A percentile compares a stretch with the other conserved stretches of the same genome.
phyloP scores from a whole-genome alignment of 2,888 invertebrate species.

The Tinea semifulvella region DNA sequence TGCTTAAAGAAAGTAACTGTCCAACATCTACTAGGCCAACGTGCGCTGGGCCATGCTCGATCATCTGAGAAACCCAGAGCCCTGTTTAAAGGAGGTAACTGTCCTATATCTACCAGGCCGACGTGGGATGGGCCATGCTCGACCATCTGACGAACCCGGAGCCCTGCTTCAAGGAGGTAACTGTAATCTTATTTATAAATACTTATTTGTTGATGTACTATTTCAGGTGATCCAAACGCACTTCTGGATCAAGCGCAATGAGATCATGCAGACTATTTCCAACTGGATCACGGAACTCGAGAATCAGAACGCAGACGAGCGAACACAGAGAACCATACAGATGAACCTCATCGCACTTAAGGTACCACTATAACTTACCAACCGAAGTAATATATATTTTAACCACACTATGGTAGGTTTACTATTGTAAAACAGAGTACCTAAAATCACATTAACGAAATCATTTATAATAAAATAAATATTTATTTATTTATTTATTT shows the following conservation, averaged over 20 bases:
- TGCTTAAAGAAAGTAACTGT: too few species aligned
- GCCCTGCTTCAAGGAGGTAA: slow-evolving; percentile 90
- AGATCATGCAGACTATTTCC: slow-evolving; percentile 89
- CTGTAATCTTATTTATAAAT: too few species aligned
- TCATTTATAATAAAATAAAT: too few species aligned
- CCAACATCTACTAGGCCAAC: slow-evolving; percentile 93
- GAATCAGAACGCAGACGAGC: slow-evolving; percentile 77
- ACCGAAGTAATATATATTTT: too few species aligned
- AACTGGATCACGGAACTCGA: slow-evolving; percentile 91
- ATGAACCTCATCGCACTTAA: slow-evolving; percentile 78
- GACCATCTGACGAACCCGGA: slow-evolving; percentile 91
- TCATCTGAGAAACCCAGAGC: slow-evolving; percentile 87
- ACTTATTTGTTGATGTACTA: slow-evolving; percentile 7
- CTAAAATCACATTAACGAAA: too few species aligned
- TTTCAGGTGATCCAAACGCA: slow-evolving; percentile 87
- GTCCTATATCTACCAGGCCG: slow-evolving; percentile 94
- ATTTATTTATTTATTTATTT: too few species aligned
- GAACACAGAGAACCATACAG: slow-evolving; percentile 79
- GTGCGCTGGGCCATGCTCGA: slow-evolving; percentile 97
- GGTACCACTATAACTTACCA: too few species aligned
- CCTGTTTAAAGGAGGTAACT: slow-evolving; percentile 92
- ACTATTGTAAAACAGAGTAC: too few species aligned
- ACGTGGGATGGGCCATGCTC: slow-evolving; percentile 95
- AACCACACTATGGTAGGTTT: too few species aligned
- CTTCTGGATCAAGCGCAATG: slow-evolving; percentile 93